phyloP scores from a whole-genome alignment of 2,797 vertebrate species.

The Onychomys torridus region DNA sequence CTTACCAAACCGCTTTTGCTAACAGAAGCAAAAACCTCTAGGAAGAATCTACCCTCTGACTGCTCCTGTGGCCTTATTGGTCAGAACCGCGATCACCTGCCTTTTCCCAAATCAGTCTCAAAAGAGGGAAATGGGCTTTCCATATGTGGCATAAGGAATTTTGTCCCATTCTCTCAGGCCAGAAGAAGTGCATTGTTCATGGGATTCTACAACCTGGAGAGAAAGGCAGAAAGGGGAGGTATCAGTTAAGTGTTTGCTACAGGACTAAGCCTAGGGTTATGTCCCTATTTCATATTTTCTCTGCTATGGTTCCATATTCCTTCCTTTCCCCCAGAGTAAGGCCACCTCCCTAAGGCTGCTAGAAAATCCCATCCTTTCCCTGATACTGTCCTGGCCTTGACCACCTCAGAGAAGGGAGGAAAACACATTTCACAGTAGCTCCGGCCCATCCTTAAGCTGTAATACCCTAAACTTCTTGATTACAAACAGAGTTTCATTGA shows the following conservation, averaged over 20 bases:
- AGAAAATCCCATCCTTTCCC: background rate
- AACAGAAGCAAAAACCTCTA: constrained; percentile 22
- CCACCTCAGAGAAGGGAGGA: background rate
- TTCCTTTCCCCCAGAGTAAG: background rate
- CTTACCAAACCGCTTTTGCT: background rate
- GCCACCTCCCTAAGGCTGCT: background rate
- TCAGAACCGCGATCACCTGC: constrained; percentile 1
- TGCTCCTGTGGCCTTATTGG: background rate
- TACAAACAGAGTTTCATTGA: background rate
- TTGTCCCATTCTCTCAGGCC: background rate
- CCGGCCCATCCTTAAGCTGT: background rate
- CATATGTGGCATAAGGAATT: background rate
- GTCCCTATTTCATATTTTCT: background rate
- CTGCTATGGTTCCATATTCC: background rate
- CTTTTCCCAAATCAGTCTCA: background rate
- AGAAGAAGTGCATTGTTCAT: background rate
- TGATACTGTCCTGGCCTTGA: background rate
- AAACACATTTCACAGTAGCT: background rate
- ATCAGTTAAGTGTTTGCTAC: background rate
- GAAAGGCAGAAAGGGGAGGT: background rate
- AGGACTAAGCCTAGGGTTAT: background rate
- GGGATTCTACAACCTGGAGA: background rate
- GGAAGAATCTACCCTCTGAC: background rate
- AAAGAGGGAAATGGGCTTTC: background rate
- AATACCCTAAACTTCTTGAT: background rate